Conservation (phyloP, 2,888 invertebrate species). For the Euzetes globulus region DNA sequence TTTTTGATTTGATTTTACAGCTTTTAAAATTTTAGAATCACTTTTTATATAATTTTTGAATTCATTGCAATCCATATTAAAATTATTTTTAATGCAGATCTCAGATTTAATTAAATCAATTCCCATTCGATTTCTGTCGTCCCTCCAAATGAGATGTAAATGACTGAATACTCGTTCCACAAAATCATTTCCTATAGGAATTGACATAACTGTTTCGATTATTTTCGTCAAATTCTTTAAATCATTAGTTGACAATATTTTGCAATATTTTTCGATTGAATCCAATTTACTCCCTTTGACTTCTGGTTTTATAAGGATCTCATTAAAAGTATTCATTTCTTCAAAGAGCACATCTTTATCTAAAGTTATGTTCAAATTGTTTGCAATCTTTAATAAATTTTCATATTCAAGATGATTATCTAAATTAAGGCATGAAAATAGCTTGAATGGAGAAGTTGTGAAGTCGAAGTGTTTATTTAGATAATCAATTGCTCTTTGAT, state of each 20-base stretch:
- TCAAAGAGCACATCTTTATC: neutral
- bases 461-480: neutral
- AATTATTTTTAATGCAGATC: constrained; percentile 10
- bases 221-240: neutral
- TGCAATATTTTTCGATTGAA: neutral
- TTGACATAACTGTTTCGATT: neutral
- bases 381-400: neutral
- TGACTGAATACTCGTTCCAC: neutral
- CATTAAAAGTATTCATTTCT: neutral
- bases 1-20: no score
- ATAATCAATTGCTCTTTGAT: constrained; percentile 2
- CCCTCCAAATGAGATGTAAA: neutral
- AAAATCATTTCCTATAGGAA: constrained; percentile 8
- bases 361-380: neutral
- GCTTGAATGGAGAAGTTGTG: neutral
- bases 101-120: neutral
- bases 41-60: neutral
- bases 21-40: no score
- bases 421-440: neutral
- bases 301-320: neutral
- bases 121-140: neutral
- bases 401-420: neutral
- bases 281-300: neutral
- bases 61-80: constrained; percentile 8
- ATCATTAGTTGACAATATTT: neutral